Base-by-base conservation (phyloP, 2,888 invertebrate genomes). In the Tinea semifulvella region DNA sequence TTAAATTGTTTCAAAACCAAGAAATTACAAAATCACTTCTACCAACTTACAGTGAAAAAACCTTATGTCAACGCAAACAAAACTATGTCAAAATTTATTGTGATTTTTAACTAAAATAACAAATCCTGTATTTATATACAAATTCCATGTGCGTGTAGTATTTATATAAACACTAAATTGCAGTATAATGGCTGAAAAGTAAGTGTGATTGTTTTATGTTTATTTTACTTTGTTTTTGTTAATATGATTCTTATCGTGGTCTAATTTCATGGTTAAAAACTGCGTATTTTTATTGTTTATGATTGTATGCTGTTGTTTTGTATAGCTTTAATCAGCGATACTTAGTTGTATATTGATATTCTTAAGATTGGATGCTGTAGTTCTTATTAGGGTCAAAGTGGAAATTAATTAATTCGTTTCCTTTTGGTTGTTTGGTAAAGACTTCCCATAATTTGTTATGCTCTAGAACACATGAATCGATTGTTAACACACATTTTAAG, bases 11-110 rank as follows among this genome's bases (percentile, higher is more conserved):
- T n/a, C n/a, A n/a, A n/a, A n/a, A n/a, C n/a, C n/a, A n/a, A n/a
- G n/a, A n/a, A 22, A 22, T 7, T 7, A 22, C 6, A n/a, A 31
- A 31, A 11, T 7, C 31, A 31, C 22, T 5, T 20, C 20, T 22
- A 13, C 20, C 40, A 40, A 40, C 40, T 2, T 22, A 20, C 20
- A 11, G 7, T 3, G 2, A 6, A 22, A 40, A 49, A 61, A 56
- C 53, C 55, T 49, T 44, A 68, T 74, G 79, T 77, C 79, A 79
- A 73, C 71, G 73, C 76, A 75, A 76, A 77, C 72, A 74, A 76
- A 74, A 74, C 65, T 72, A 72, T 72, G 76, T 76, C 74, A 74
- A 74, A 71, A 70, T 60, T 68, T 68, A 57, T 70, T 71, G 68
- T 66, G 76, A 77, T 74, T 76, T 77, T 66, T 60, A 56, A 66